These are phyloP conservation scores for Emys orbicularis DNA, from an alignment of 2,797 vertebrate species.

Conservation along the genomic window DNA sequence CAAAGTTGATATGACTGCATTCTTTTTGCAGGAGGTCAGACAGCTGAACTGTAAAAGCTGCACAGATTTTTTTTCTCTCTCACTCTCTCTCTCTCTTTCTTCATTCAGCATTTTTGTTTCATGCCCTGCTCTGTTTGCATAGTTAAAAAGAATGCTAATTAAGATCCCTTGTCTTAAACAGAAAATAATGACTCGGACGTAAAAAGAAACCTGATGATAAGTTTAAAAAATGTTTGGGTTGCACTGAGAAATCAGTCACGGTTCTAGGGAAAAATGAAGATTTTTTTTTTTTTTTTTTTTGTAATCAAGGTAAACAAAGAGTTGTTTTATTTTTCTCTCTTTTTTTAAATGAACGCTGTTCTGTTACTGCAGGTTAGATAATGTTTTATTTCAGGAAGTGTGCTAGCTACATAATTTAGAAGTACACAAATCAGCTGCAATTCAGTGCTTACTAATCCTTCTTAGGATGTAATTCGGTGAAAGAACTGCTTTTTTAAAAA, in stretches of 20 bases:
- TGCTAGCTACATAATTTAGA: conserved; percentile 78
- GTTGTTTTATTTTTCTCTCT: conserved; percentile 52
- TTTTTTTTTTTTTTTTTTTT: not conserved
- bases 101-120: conserved; percentile 79
- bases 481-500: conserved; percentile 79
- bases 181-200: conserved; percentile 80
- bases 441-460: conserved; percentile 88
- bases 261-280: conserved; percentile 78
- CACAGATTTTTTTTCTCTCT: conserved; percentile 69
- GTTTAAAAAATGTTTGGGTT: conserved; percentile 72
- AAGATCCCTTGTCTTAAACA: conserved; percentile 81
- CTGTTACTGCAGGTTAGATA: conserved; percentile 83
- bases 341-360: conserved; percentile 60
- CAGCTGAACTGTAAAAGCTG: conserved; percentile 85
- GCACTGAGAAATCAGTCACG: conserved; percentile 76
- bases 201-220: conserved; percentile 80
- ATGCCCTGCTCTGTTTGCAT: conserved; percentile 81
- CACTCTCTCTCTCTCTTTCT: conserved; percentile 26
- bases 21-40: conserved; percentile 82
- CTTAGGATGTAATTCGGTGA: conserved; percentile 84
- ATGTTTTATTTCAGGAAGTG: conserved; percentile 79
- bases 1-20: conserved; percentile 88
- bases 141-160: conserved; percentile 86
- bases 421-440: conserved; percentile 85
- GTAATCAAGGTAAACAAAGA: conserved; percentile 83